These are phyloP conservation scores for Andrena trimmerana DNA, from an alignment of 2,888 invertebrate species.

Conservation along the genomic window DNA sequence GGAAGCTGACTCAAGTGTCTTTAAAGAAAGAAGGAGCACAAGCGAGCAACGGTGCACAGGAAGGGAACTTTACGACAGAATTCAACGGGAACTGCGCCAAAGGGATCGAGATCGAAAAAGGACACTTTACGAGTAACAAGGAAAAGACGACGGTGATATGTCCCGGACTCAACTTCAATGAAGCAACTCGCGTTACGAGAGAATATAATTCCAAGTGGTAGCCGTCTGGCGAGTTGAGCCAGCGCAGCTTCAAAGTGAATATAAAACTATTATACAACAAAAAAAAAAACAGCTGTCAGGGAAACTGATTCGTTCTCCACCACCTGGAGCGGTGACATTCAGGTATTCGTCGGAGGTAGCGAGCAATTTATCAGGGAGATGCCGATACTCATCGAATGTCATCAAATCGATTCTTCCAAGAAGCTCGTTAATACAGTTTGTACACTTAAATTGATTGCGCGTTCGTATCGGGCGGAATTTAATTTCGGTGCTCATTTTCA, in stretches of 20 bases:
- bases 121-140: background rate
- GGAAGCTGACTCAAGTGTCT: background rate
- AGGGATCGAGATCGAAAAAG: background rate
- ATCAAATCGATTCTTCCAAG: slow-evolving; percentile 29
- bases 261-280: background rate
- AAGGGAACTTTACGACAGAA: background rate
- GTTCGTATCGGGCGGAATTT: slow-evolving; percentile 22
- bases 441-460: slow-evolving; percentile 38
- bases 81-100: background rate
- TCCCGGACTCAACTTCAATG: background rate
- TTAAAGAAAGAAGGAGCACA: background rate
- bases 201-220: background rate
- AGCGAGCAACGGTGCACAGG: background rate
- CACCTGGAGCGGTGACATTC: background rate
- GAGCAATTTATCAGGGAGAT: slow-evolving; percentile 8
- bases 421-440: slow-evolving; percentile 48
- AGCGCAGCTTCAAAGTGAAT: background rate
- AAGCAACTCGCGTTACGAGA: background rate
- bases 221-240: background rate
- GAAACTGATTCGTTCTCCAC: slow-evolving; percentile 7
- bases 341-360: background rate
- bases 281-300: background rate
- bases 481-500: slow-evolving; percentile 52
- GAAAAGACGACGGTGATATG: background rate
- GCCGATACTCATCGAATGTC: slow-evolving; percentile 4